A percentile compares a stretch with the other conserved stretches of the same genome.
Evolutionary conservation across 2,113 vertebrate genomes (phyloP).

Genomic region (Cyphomyrus discorhynchus): DNA sequence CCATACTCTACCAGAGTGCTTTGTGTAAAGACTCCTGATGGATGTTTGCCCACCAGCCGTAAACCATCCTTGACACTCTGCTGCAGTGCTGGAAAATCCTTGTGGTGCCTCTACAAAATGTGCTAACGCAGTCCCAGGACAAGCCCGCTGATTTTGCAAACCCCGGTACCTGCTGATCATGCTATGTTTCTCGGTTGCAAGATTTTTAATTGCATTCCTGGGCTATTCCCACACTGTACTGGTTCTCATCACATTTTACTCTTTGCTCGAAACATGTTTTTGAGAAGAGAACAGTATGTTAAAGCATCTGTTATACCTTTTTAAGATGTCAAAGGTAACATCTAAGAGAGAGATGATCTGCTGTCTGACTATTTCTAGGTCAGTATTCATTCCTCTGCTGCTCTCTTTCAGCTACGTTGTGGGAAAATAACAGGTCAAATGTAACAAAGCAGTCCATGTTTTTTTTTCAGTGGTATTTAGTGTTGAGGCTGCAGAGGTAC

Average conservation of each 20-base stretch:
- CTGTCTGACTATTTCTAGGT: background rate
- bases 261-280: background rate
- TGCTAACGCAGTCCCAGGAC: background rate
- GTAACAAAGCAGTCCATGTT: background rate
- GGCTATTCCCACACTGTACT: background rate
- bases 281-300: background rate
- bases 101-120: background rate
- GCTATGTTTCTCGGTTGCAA: background rate
- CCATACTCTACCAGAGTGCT: background rate
- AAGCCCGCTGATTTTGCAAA: background rate
- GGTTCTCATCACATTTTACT: background rate
- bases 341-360: background rate
- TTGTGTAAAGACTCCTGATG: background rate
- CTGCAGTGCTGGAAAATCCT: background rate
- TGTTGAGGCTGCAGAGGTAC: background rate
- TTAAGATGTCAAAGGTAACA: background rate
- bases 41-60: background rate
- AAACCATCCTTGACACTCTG: background rate
- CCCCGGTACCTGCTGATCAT: background rate
- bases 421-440: background rate
- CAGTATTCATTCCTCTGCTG: background rate
- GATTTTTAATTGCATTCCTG: constrained; percentile 3
- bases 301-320: background rate
- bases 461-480: background rate
- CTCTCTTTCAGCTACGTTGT: background rate